phyloP scores from a whole-genome alignment of 2,888 invertebrate genomes.

The Lochmaea capreae region DNA sequence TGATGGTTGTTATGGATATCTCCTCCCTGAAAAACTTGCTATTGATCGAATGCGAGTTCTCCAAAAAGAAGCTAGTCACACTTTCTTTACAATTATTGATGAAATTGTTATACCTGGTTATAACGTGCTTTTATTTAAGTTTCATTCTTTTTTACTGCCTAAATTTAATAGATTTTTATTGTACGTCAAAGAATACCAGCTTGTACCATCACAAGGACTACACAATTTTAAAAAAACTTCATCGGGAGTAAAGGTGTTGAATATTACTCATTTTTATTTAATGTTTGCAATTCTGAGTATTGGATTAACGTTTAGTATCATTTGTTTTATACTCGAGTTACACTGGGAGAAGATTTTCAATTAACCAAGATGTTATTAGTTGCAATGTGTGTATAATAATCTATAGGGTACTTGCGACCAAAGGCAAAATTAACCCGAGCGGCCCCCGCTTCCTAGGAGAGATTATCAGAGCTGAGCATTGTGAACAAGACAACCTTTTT shows the following conservation, averaged over 20 bases:
- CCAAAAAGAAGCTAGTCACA: slow-evolving; percentile 15
- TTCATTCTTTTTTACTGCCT: slow-evolving; percentile 23
- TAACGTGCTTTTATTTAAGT: slow-evolving; percentile 19
- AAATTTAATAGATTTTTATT: slow-evolving; percentile 22
- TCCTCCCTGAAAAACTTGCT: slow-evolving; percentile 20
- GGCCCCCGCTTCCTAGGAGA: too few species aligned
- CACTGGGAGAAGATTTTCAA: slow-evolving; percentile 1
- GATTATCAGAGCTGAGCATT: too few species aligned
- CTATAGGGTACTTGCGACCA: too few species aligned
- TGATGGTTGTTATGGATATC: slow-evolving; percentile 17
- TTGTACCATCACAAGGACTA: slow-evolving; percentile 13
- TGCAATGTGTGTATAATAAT: too few species aligned
- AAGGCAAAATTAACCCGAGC: too few species aligned
- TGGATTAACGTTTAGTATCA: slow-evolving; percentile 6
- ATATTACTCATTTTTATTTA: slow-evolving; percentile 21
- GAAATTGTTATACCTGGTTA: slow-evolving; percentile 29
- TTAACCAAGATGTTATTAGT: too few species aligned
- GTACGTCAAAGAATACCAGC: slow-evolving; percentile 19
- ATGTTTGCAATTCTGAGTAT: slow-evolving; percentile 13
- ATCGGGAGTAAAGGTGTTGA: slow-evolving; percentile 10
- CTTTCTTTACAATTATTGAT: slow-evolving; percentile 28
- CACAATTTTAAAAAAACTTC: slow-evolving; percentile 9
- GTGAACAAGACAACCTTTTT: too few species aligned
- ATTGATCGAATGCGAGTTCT: slow-evolving; percentile 20
- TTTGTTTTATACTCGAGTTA: slow-evolving; percentile 21